Evolutionary conservation across 2,888 invertebrate species (phyloP), one percentile per base, ranked within the genome.

Genomic region (Drosophila borealis): DNA sequence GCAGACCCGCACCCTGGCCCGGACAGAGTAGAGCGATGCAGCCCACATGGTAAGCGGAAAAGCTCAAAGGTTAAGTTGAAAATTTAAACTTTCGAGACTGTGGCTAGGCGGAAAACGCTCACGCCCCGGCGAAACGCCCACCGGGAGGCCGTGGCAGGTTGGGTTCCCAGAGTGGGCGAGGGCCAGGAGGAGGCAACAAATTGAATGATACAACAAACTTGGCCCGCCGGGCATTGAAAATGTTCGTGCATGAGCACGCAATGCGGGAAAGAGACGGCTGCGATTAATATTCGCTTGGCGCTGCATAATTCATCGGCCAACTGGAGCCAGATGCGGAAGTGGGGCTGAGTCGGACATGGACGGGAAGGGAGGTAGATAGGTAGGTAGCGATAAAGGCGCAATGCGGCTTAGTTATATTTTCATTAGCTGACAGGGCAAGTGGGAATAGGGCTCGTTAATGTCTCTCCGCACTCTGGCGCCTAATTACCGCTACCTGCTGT

Each of bases 11-110:
- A 11, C 53, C 53, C 53, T 53, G 29, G 29, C 17, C 17, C 10
- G 14, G 14, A 25, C 25, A 29, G 8, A 29, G 29, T 8, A 2
- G 8, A 29, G 29, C 8, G 29, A 29, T 29, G n/a, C 65, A 17
- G 66, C 69, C 59, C 70, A 70, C 55, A 62, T 49, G 72, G 62
- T 59, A 53, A 68, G 63, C 57, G 74, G 67, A 65, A 77, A 80
- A 88, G 88, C 77, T 83, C 75, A 86, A 70, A 86, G 85, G 88
- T 86, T 88, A 88, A 85, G 75, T 80, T 80, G 77, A 77, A 80
- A 88, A 74, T 88, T 85, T 85, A 85, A 85, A 85, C 83, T 84
- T 80, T 74, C 29, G 69, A 49, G 74, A 65, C 64, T 72, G 66
- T 51, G 70, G 50, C 64, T n/a, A 42, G 60, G 70, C 67, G 73